phyloP scores from a whole-genome alignment of 2,888 invertebrate species.

The Agriotes lineatus region DNA sequence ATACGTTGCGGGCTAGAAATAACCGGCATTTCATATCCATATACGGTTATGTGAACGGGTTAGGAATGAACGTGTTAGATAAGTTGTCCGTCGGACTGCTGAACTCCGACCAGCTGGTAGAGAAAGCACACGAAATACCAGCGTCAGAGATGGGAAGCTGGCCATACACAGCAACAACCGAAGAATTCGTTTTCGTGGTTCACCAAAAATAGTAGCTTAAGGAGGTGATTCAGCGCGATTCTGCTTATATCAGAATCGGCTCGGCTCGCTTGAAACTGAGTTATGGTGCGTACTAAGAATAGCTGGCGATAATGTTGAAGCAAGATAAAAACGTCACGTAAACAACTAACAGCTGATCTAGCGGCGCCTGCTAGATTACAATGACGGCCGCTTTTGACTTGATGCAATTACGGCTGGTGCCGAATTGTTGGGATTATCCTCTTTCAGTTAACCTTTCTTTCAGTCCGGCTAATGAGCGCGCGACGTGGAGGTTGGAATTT shows the following conservation, averaged over 20 bases:
- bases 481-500: not conserved
- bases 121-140: constrained; percentile 22
- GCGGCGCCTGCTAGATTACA: constrained; percentile 25
- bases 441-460: not conserved
- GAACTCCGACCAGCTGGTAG: constrained; percentile 5
- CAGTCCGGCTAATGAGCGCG: no score
- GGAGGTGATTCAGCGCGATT: constrained; percentile 17
- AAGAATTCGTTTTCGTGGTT: not conserved
- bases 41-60: constrained; percentile 16
- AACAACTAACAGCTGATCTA: constrained; percentile 28
- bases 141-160: not conserved
- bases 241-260: not conserved
- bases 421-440: not conserved
- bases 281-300: constrained; percentile 3
- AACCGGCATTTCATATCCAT: constrained; percentile 11
- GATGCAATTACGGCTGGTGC: constrained; percentile 3
- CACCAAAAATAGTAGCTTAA: constrained; percentile 13
- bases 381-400: not conserved
- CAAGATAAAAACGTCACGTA: constrained; percentile 21
- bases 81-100: not conserved
- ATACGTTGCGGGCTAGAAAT: not conserved
- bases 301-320: constrained; percentile 14
- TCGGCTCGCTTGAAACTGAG: not conserved
- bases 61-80: constrained; percentile 1
- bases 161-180: constrained; percentile 12